Evolutionary conservation across 2,797 vertebrate genomes (phyloP).

Genomic region (Eulemur coronatus): DNA sequence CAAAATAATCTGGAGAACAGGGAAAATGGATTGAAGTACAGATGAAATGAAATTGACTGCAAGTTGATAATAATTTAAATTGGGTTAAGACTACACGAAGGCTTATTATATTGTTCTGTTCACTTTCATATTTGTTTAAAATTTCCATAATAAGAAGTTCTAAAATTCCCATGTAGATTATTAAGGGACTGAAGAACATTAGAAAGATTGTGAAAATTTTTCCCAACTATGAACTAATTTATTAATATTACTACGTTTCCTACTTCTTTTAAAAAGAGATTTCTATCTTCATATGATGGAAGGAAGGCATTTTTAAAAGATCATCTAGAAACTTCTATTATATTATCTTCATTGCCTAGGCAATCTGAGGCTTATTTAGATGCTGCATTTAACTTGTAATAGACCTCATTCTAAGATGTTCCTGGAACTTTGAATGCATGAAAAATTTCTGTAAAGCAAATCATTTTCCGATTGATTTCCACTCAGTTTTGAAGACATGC

Average conservation of each 20-base stretch:
- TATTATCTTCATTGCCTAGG: not conserved
- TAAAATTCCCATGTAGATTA: not conserved
- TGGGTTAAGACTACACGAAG: not conserved
- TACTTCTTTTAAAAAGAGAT: slow-evolving; percentile 25
- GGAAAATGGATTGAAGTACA: not conserved
- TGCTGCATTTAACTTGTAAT: not conserved
- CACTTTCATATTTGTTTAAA: slow-evolving; percentile 1
- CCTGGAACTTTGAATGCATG: not conserved
- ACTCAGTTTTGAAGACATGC: slow-evolving; percentile 36
- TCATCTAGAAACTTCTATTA: not conserved
- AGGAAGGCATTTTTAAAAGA: not conserved
- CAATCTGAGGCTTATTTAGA: not conserved
- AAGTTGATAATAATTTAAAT: not conserved
- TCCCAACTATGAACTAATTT: slow-evolving; percentile 19
- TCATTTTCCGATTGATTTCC: slow-evolving; percentile 4
- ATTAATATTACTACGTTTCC: not conserved
- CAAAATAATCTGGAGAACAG: not conserved
- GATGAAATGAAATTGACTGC: not conserved
- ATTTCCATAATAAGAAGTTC: slow-evolving; percentile 9
- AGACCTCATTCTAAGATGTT: not conserved
- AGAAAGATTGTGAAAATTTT: not conserved
- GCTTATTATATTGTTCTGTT: not conserved
- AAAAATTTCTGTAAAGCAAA: slow-evolving; percentile 27
- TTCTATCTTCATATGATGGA: not conserved
- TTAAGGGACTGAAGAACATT: not conserved